Percentiles rank a stretch among this genome's conserved stretches.
phyloP scores from a whole-genome alignment of 2,113 vertebrate species.

The Pterocles orientalis region DNA sequence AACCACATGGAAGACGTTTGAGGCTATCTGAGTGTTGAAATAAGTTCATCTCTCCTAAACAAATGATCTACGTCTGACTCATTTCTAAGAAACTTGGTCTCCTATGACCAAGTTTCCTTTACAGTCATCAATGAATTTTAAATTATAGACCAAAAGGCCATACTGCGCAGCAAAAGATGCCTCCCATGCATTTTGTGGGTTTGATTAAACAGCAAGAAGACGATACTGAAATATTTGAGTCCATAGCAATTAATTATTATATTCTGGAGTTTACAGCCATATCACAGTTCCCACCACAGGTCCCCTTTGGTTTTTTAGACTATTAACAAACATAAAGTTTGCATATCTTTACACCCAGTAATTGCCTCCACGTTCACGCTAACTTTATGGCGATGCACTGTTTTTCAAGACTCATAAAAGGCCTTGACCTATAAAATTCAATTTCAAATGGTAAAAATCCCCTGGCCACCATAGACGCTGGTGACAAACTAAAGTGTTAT shows the following conservation, averaged over 20 bases:
- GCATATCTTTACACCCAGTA: conserved; percentile 9
- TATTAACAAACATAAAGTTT: conserved; percentile 47
- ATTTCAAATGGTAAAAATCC: conserved; percentile 75
- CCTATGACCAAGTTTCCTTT: conserved; percentile 25
- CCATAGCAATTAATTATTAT: conserved; percentile 47
- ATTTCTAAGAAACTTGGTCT: conserved; percentile 36
- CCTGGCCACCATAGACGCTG: conserved; percentile 47
- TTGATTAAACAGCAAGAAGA: conserved; percentile 13
- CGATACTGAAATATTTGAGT: neutral
- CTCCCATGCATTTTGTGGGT: neutral
- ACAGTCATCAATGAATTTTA: conserved; percentile 12
- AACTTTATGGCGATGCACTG: conserved; percentile 35
- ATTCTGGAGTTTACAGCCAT: neutral
- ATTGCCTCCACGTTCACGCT: conserved; percentile 9
- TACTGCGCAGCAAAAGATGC: neutral
- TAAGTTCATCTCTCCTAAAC: conserved; percentile 9
- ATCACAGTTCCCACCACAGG: neutral
- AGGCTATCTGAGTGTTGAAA: conserved; percentile 31
- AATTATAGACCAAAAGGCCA: neutral
- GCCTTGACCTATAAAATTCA: conserved; percentile 72
- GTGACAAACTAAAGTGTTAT: conserved; percentile 71
- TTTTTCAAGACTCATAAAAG: conserved; percentile 58
- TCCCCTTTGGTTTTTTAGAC: neutral
- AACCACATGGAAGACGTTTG: neutral
- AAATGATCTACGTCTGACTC: neutral